Percentiles rank a stretch among this genome's conserved stretches.
Evolutionary conservation across 2,113 vertebrate species (phyloP).

Genomic region (Pseudois nayaur): DNA sequence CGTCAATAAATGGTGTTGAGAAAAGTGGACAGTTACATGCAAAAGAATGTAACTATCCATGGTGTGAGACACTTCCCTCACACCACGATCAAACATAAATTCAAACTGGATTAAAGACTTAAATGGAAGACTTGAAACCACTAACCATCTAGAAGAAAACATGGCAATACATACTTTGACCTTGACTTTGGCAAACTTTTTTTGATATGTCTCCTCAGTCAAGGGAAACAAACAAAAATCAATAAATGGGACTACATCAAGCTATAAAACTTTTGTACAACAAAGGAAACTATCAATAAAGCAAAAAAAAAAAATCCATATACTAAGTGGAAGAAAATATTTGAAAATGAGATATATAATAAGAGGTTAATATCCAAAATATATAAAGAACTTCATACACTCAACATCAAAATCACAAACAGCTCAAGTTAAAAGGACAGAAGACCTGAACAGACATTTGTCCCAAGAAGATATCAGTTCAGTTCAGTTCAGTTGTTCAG

Average conservation of each 20-base stretch:
- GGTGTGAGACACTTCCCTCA: neutral
- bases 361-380: neutral
- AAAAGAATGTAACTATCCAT: neutral
- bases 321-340: neutral
- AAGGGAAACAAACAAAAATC: neutral
- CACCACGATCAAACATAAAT: neutral
- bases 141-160: neutral
- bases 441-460: neutral
- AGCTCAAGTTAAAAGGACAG: neutral
- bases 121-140: neutral
- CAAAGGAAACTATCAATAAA: neutral
- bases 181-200: neutral
- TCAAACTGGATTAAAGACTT: neutral
- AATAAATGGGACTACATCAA: neutral
- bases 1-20: neutral
- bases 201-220: neutral
- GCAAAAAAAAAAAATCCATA: neutral
- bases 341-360: neutral
- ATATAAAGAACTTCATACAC: neutral
- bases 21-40: neutral
- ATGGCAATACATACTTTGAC: neutral
- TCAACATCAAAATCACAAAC: neutral
- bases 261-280: neutral
- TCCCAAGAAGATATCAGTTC: neutral
- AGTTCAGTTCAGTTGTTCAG: too few relatives aligned